phyloP scores from a whole-genome alignment of 2,113 vertebrate genomes.

The Pangasianodon hypophthalmus region DNA sequence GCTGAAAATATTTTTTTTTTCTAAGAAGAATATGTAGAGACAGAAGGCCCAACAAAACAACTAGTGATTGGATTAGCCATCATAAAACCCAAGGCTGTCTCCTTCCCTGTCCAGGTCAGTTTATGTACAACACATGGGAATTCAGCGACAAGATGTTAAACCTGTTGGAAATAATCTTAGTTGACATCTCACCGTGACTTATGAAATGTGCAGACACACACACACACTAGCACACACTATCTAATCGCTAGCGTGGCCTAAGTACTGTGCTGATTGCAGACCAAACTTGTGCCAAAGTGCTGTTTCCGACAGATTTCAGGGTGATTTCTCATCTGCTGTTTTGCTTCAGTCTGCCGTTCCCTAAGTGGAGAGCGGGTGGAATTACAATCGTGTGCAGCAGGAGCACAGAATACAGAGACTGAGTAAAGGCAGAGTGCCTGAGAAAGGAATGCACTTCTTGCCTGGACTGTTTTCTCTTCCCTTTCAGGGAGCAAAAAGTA shows the following conservation, averaged over 20 bases:
- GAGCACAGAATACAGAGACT: conserved; percentile 45
- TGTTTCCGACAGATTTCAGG: conserved; percentile 53
- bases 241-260: conserved; percentile 44
- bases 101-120: conserved; percentile 45
- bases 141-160: conserved; percentile 42
- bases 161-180: conserved; percentile 28
- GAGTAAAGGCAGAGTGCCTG: conserved; percentile 54
- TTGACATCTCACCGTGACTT: conserved; percentile 30
- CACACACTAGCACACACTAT: conserved; percentile 38
- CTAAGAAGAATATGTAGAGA: not conserved
- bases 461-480: conserved; percentile 51
- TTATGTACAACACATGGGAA: conserved; percentile 37
- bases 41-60: conserved; percentile 25
- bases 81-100: conserved; percentile 18
- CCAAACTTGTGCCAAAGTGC: conserved; percentile 45
- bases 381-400: conserved; percentile 50
- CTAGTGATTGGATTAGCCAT: conserved; percentile 31
- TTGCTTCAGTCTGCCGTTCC: conserved; percentile 43
- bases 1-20: not conserved
- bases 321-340: conserved; percentile 53
- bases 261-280: conserved; percentile 52
- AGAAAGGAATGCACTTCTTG: conserved; percentile 45
- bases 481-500: conserved; percentile 53
- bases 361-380: conserved; percentile 45
- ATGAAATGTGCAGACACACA: conserved; percentile 39